A percentile compares a stretch with the other conserved stretches of the same genome.
phyloP scores from a whole-genome alignment of 2,888 invertebrate genomes.

The Acronicta psi region DNA sequence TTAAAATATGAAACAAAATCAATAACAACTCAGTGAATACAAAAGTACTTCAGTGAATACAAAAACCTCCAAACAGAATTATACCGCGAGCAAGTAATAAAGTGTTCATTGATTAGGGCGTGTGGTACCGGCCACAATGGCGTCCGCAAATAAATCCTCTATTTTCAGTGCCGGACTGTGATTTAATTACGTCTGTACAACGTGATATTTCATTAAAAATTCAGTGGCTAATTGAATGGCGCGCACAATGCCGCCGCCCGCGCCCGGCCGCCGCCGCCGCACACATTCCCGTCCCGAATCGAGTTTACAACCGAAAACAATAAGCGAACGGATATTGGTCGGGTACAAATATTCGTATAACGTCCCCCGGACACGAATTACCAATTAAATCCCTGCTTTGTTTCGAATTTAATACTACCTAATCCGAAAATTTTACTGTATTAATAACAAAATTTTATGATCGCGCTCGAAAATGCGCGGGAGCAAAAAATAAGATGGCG shows the following conservation, averaged over 20 bases:
- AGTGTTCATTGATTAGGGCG: constrained; percentile 46
- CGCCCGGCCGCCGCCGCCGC: constrained; percentile 25
- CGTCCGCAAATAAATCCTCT: constrained; percentile 48
- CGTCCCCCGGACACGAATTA: constrained; percentile 68
- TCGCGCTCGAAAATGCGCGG: constrained; percentile 73
- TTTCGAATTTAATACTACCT: constrained; percentile 86
- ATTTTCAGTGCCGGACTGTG: constrained; percentile 47
- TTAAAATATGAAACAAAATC: constrained; percentile 16
- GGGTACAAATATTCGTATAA: constrained; percentile 54
- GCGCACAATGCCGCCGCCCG: constrained; percentile 28
- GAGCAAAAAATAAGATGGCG: constrained; percentile 76
- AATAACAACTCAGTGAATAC: constrained; percentile 12
- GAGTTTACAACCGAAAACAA: constrained; percentile 69
- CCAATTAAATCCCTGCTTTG: constrained; percentile 87
- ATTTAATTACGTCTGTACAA: constrained; percentile 56
- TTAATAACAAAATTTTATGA: constrained; percentile 86
- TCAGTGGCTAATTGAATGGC: constrained; percentile 59
- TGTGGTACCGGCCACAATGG: constrained; percentile 43
- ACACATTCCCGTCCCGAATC: constrained; percentile 52
- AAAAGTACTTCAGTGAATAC: constrained; percentile 23
- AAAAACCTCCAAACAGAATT: constrained; percentile 16
- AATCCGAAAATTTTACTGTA: constrained; percentile 87
- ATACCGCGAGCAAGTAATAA: constrained; percentile 22
- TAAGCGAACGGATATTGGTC: constrained; percentile 65
- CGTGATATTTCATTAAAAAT: constrained; percentile 60